Base-by-base conservation (phyloP, 2,888 invertebrate genomes). In the Mongoloraphidia duomilia region DNA sequence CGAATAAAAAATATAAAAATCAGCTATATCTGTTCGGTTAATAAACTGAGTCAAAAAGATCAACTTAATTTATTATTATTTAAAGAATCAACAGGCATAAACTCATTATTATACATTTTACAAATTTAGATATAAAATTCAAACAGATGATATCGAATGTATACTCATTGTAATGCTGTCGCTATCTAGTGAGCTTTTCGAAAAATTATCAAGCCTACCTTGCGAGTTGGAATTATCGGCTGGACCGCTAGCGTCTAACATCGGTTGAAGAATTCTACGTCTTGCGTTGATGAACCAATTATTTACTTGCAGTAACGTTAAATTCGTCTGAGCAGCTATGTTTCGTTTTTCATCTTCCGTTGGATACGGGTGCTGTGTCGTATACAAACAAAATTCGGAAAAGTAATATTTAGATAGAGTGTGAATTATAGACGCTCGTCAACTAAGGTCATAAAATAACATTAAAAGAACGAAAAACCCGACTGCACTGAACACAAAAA, bases 231-330 rank as follows among this genome's bases (percentile, higher is more conserved):
- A 34, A 42, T 42, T 43, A 38, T 47, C 51, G 14, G 40, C 68
- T 4, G 73, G 71, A 17, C 74, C 74, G 44, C 77, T 77, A 11
- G 78, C 79, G 63, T 93, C 92, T 44, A 93, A 66, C 92, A 93
- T 94, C 1, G 93, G 93, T 65, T 92, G 92, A 47, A 93, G 71
- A 59, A 93, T 93, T 57, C 93, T 74, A 50, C 94, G 76, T 37
- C 94, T 74, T 3, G 94, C 94, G 70, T 94, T 94, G 56, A 94
- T 93, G 68, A 94, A 90, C 89, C 90, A 90, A 64, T 89, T 90
- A 71, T 90, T 90, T 53, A 93, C 91, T 70, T 91, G 91, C 41
- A 90, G 73, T 46, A 91, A 69, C 1, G 92, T 92, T 49, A 94
- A 76, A 60, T 91, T 82, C 36, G 93, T 93, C 66, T 92, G 88